These are phyloP conservation scores for Gallinago media DNA, from an alignment of 2,113 vertebrate genomes.

Conservation along the genomic window DNA sequence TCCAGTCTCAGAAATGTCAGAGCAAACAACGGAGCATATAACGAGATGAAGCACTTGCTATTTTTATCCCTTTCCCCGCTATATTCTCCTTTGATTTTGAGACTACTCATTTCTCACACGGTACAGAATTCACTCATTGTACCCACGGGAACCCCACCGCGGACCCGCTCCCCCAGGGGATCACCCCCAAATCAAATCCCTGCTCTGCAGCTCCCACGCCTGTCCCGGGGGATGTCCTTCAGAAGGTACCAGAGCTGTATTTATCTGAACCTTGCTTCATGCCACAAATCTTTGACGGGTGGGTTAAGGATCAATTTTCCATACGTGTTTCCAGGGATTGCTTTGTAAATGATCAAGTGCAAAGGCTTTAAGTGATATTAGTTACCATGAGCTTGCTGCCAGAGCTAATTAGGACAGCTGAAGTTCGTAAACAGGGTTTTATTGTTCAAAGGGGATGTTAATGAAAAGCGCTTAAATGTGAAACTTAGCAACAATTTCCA, in stretches of 20 bases:
- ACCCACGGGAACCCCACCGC: background rate
- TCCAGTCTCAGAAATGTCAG: background rate
- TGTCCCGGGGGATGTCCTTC: background rate
- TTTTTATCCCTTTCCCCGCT: background rate
- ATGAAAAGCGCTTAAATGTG: background rate
- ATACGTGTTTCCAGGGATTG: background rate
- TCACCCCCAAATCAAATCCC: background rate
- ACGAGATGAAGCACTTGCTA: background rate
- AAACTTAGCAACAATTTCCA: background rate
- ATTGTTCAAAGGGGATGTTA: background rate
- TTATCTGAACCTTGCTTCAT: background rate
- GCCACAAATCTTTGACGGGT: background rate
- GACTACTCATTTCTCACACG: background rate
- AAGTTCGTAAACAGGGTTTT: background rate
- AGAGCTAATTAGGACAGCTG: background rate
- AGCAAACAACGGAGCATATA: too few species aligned
- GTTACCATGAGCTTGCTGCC: background rate
- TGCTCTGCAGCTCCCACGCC: background rate
- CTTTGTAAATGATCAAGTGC: background rate
- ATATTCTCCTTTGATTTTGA: background rate
- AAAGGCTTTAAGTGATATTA: background rate
- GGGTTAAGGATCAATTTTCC: background rate
- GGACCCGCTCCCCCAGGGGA: fast-evolving
- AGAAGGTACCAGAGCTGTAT: background rate
- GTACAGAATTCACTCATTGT: background rate